Percentiles rank a stretch among this genome's conserved stretches.
phyloP scores from a whole-genome alignment of 2,888 invertebrate genomes.

The Aphelenchoides bicaudatus region DNA sequence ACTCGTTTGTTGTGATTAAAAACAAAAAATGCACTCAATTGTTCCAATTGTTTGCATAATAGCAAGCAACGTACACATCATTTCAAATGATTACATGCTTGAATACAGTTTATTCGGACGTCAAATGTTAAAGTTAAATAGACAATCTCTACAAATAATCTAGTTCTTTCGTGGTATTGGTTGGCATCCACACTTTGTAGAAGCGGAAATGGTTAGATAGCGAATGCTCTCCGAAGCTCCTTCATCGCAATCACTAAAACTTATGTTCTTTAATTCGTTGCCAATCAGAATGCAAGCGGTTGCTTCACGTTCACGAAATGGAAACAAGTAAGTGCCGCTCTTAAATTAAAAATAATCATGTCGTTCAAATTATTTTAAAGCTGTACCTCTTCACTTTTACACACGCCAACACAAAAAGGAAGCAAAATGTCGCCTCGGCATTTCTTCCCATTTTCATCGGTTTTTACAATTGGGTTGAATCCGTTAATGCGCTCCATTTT shows the following conservation, averaged over 20 bases:
- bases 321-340: conserved; percentile 26
- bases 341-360: conserved; percentile 11
- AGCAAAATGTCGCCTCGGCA: conserved; percentile 22
- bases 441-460: conserved; percentile 20
- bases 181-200: conserved; percentile 26
- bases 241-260: conserved; percentile 25
- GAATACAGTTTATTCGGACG: too few species aligned
- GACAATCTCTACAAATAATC: too few species aligned
- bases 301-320: conserved; percentile 24
- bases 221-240: conserved; percentile 21
- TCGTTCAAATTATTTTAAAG: not conserved
- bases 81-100: too few species aligned
- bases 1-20: too few species aligned
- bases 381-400: conserved; percentile 22
- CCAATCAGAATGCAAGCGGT: conserved; percentile 20
- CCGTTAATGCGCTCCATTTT: conserved; percentile 22
- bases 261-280: conserved; percentile 21
- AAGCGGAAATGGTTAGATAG: conserved; percentile 19
- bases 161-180: too few species aligned
- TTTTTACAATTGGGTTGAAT: conserved; percentile 21
- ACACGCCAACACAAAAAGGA: conserved; percentile 21
- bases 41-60: too few species aligned
- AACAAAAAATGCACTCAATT: too few species aligned
- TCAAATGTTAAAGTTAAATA: not conserved
- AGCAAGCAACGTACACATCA: too few species aligned